Evolutionary conservation across 2,797 vertebrate species (phyloP).

Genomic region (Pelodytes ibericus): DNA sequence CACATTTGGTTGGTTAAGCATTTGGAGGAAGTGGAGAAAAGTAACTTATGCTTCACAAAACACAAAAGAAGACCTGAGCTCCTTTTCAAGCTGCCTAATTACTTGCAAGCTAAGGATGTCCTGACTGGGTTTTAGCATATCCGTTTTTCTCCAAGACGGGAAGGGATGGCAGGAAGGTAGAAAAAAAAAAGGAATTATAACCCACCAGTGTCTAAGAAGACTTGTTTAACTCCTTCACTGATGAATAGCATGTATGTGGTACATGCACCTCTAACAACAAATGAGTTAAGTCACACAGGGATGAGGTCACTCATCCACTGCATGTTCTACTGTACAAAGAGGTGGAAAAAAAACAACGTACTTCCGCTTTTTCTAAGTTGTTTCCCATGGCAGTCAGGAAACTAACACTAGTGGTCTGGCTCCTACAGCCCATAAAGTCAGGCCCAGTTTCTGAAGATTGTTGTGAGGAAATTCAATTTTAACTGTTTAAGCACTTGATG

Average conservation of each 20-base stretch:
- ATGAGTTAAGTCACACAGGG: not conserved
- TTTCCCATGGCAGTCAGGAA: constrained; percentile 50
- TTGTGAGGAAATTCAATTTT: not conserved
- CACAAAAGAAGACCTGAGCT: not conserved
- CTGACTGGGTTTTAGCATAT: constrained; percentile 62
- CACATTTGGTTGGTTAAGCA: no score
- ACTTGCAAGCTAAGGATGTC: constrained; percentile 64
- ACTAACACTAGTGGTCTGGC: constrained; percentile 28
- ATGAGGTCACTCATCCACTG: constrained; percentile 36
- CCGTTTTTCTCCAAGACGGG: constrained; percentile 63
- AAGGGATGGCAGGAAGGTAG: constrained; percentile 66
- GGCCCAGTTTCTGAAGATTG: constrained; percentile 10
- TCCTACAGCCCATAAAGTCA: constrained; percentile 25
- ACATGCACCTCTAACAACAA: not conserved
- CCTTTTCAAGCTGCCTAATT: constrained; percentile 29
- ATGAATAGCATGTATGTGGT: not conserved
- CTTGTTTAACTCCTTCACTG: constrained; percentile 19
- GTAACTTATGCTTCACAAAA: no score
- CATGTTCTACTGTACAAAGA: constrained; percentile 12
- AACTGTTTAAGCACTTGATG: not conserved
- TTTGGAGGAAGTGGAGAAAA: no score
- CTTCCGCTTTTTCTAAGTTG: constrained; percentile 33
- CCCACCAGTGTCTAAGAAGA: constrained; percentile 35
- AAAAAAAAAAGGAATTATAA: constrained; percentile 66
- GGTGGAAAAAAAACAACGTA: constrained; percentile 38